Conservation (phyloP, 2,888 invertebrate genomes). For the Heliothis peltigera region DNA sequence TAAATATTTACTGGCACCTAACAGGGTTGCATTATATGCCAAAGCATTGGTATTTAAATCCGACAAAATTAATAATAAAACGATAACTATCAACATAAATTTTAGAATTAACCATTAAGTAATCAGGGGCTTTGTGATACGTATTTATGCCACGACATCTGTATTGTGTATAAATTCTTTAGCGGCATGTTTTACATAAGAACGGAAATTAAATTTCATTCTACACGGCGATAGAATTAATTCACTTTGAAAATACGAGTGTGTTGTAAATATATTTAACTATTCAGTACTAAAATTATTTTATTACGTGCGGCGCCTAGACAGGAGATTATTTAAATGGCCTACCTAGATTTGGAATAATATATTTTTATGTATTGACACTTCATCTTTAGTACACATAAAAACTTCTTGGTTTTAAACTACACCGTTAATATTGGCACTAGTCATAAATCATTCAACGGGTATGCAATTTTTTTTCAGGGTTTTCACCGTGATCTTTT, state of each 20-base stretch:
- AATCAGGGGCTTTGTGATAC: conserved; percentile 25
- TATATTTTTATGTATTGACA: conserved; percentile 42
- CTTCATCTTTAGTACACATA: conserved; percentile 34
- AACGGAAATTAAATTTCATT: conserved; percentile 65
- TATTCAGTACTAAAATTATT: conserved; percentile 31
- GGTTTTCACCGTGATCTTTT: neutral
- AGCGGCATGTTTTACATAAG: conserved; percentile 63
- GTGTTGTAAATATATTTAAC: conserved; percentile 57
- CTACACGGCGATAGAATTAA: conserved; percentile 55
- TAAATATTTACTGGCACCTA: conserved; percentile 30
- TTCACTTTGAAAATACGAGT: conserved; percentile 58
- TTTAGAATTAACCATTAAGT: conserved; percentile 14
- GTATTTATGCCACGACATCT: conserved; percentile 55
- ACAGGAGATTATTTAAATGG: conserved; percentile 30
- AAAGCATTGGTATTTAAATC: conserved; percentile 37
- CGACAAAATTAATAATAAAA: conserved; percentile 28
- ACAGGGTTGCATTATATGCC: conserved; percentile 30
- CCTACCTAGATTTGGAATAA: conserved; percentile 40
- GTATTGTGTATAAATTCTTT: conserved; percentile 68
- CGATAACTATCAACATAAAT: conserved; percentile 32
- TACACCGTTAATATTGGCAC: conserved; percentile 30
- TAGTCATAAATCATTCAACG: conserved; percentile 33
- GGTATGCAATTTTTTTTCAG: conserved; percentile 1
- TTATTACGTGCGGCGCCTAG: conserved; percentile 45
- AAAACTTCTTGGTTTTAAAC: conserved; percentile 25